Percentiles rank a stretch among this genome's conserved stretches.
Evolutionary conservation across 2,888 invertebrate genomes (phyloP).

Genomic region (Cabera pusaria): DNA sequence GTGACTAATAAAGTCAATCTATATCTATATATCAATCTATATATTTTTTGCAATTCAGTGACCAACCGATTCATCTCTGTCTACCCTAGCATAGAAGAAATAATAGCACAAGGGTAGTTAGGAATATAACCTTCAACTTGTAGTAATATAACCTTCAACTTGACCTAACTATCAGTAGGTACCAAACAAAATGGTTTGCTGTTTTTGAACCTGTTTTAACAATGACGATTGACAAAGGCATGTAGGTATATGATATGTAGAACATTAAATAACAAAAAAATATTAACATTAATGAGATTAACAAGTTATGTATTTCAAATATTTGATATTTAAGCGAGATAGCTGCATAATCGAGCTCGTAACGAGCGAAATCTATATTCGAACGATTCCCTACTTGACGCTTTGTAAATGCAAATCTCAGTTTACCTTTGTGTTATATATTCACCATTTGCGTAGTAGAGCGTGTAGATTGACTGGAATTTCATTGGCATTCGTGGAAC

Average conservation of each 20-base stretch:
- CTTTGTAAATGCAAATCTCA: constrained; percentile 19
- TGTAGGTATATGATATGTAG: neutral
- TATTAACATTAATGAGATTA: no score
- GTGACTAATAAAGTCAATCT: no score
- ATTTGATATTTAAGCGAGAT: no score
- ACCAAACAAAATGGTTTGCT: constrained; percentile 14
- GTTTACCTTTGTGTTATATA: constrained; percentile 11
- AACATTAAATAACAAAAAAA: no score
- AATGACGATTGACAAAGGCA: constrained; percentile 9
- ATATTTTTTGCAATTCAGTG: no score
- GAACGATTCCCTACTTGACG: constrained; percentile 5
- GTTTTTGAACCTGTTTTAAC: constrained; percentile 21
- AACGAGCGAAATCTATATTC: constrained; percentile 8
- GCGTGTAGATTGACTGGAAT: constrained; percentile 16
- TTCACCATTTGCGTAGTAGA: constrained; percentile 4
- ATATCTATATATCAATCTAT: no score
- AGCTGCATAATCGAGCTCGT: no score
- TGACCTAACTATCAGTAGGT: constrained; percentile 13
- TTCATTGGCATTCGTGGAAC: constrained; percentile 9
- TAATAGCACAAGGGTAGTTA: no score
- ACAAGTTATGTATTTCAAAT: no score
- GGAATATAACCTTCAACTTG: constrained; percentile 23
- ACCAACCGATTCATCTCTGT: no score
- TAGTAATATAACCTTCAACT: constrained; percentile 23
- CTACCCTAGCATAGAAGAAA: neutral